Evolutionary conservation across 1,140 invertebrate genomes (phyloP), one percentile per base, ranked within the genome.

Genomic region (Episyrphus balteatus): DNA sequence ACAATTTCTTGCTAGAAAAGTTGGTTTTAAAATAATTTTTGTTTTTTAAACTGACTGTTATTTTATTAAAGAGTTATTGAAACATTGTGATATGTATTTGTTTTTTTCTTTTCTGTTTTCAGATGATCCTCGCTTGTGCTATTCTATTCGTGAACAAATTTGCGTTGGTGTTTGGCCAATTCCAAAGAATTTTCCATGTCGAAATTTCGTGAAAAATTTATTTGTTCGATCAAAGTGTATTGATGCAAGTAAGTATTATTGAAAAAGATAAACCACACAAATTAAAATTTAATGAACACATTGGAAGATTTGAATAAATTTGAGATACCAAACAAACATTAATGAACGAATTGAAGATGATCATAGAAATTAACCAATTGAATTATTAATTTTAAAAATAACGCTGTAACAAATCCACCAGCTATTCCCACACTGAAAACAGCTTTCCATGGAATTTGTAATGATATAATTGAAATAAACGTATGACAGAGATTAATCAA

Each of bases 81-180:
- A n/a, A n/a, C n/a, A n/a, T n/a, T n/a, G n/a, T n/a, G n/a, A n/a
- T n/a, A n/a, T n/a, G n/a, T 57, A 40, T 5, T 11, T 15, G 11
- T 38, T 42, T 37, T 34, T 34, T 39, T 42, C 15, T 40, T 74
- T 76, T 18, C 63, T 83, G 87, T 40, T 74, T 76, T 18, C 63
- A 83, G 87, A 82, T 61, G 81, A 85, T 58, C 68, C 69, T 17
- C 71, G 76, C 55, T 77, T 99, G 67, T 84, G 86, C 49, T 98
- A 96, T 63, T 88, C 88, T 0, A 83, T 98, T 45, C 76, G 95
- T 19, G 95, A 98, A 69, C 86, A 92, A 51, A 89, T 97, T 43
- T 78, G 80, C 13, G 81, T 80, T 21, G 82, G 84, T 14, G 79
- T 83, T n/a, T 82, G 83, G 75, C 82, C 83, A 1, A 69, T 76